Evolutionary conservation across 2,113 vertebrate genomes (phyloP).

Genomic region (Eidolon helvum): DNA sequence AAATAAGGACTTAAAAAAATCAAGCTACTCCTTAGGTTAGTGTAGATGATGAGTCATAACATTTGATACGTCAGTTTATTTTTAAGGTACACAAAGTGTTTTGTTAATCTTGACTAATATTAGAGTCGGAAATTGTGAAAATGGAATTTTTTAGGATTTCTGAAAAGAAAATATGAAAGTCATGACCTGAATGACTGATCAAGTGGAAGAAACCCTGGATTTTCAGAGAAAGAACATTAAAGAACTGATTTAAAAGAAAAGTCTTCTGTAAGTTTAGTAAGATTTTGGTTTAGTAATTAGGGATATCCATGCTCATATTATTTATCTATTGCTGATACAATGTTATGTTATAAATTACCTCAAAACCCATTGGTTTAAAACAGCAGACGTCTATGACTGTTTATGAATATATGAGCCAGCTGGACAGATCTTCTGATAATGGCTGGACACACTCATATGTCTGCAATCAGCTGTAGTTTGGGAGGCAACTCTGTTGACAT

Average conservation of each 20-base stretch:
- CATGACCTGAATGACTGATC: background rate
- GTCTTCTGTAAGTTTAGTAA: background rate
- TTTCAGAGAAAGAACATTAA: background rate
- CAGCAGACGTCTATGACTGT: background rate
- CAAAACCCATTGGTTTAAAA: background rate
- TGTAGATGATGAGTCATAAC: slow-evolving; percentile 35
- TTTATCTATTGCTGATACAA: background rate
- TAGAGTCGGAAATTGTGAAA: slow-evolving; percentile 60
- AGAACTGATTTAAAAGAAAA: background rate
- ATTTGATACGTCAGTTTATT: slow-evolving; percentile 49
- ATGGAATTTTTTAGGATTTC: slow-evolving; percentile 62
- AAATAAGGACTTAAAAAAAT: background rate
- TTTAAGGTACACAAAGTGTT: slow-evolving; percentile 27
- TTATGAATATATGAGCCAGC: background rate
- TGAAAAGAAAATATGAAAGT: slow-evolving; percentile 40
- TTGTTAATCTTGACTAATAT: slow-evolving; percentile 71
- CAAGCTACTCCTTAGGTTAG: background rate
- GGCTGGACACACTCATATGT: background rate
- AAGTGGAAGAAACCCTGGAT: slow-evolving; percentile 7
- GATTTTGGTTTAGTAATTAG: background rate
- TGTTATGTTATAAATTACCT: background rate
- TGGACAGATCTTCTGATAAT: background rate
- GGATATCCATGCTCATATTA: background rate
- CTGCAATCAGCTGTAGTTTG: background rate
- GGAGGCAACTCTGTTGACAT: background rate